Conservation (phyloP, 64 coral and sea anemone genomes). For the Stichodactyla helianthus region DNA sequence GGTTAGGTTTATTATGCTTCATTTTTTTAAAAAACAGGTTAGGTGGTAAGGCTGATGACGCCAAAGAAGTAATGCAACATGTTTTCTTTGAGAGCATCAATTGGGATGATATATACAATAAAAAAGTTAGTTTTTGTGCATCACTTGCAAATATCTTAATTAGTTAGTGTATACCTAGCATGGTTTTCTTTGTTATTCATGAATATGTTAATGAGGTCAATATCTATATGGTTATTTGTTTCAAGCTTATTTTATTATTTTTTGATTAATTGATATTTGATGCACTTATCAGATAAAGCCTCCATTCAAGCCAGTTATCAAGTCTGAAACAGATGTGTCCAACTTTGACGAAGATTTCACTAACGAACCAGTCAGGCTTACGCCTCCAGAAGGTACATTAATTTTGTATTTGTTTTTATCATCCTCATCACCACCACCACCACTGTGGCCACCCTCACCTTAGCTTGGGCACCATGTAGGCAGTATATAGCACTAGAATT, state of each 20-base stretch:
- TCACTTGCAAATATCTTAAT: too few relatives aligned
- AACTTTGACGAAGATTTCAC: slow-evolving; percentile 99
- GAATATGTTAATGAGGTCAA: too few relatives aligned
- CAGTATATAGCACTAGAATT: too few relatives aligned
- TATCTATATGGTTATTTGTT: not conserved
- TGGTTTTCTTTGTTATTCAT: not conserved
- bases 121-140: slow-evolving; percentile 44
- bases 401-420: too few relatives aligned
- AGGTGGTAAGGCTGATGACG: slow-evolving; percentile 77
- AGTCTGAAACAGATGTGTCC: slow-evolving; percentile 89
- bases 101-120: slow-evolving; percentile 85
- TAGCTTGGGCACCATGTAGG: too few relatives aligned
- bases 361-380: slow-evolving; percentile 64
- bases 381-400: slow-evolving; percentile 73
- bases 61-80: slow-evolving; percentile 76
- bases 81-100: slow-evolving; percentile 64
- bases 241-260: not conserved
- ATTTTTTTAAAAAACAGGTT: slow-evolving; percentile 45
- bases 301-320: slow-evolving; percentile 87
- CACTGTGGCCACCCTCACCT: too few relatives aligned
- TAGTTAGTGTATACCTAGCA: too few relatives aligned
- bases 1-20: not conserved
- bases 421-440: not conserved
- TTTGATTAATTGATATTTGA: not conserved
- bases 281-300: slow-evolving; percentile 70